Evolutionary conservation across 1,140 invertebrate species (phyloP).

Genomic region (Bombus balteatus): DNA sequence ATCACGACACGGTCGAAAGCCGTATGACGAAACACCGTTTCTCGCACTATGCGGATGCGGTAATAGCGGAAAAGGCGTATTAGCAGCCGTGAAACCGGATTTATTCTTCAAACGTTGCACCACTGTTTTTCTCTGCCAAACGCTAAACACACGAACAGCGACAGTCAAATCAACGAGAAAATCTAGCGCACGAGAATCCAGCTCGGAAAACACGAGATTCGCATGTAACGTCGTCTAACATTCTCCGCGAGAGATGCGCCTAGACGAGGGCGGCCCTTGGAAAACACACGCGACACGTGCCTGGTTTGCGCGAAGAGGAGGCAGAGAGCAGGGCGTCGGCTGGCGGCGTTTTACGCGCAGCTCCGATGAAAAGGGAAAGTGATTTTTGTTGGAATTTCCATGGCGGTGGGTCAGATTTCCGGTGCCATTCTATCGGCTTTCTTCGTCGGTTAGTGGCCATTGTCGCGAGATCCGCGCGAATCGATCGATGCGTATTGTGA

Average conservation of each 20-base stretch:
- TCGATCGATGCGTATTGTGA: constrained; percentile 54
- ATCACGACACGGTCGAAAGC: neutral
- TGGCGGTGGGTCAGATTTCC: constrained; percentile 30
- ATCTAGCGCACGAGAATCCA: too few species aligned
- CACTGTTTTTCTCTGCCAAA: neutral
- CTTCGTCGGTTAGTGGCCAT: constrained; percentile 30
- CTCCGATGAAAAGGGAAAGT: constrained; percentile 63
- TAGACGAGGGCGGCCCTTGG: too few species aligned
- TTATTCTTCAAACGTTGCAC: neutral
- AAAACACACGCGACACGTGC: constrained; percentile 38
- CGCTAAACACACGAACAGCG: too few species aligned
- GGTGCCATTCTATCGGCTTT: constrained; percentile 9
- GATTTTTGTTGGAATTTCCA: constrained; percentile 49
- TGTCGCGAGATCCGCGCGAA: constrained; percentile 37
- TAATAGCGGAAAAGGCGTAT: neutral
- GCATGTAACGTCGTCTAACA: too few species aligned
- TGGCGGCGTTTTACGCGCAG: constrained; percentile 37
- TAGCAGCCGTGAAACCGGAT: neutral
- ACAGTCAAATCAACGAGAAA: too few species aligned
- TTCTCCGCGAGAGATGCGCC: too few species aligned
- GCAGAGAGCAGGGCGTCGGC: neutral
- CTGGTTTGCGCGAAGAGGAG: constrained; percentile 1
- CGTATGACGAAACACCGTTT: neutral
- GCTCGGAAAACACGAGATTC: too few species aligned
- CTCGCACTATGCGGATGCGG: neutral